These are phyloP conservation scores for Ophiothrix spiculata DNA, from an alignment of 35 echinoderm and acorn worm species.

Conservation along the genomic window DNA sequence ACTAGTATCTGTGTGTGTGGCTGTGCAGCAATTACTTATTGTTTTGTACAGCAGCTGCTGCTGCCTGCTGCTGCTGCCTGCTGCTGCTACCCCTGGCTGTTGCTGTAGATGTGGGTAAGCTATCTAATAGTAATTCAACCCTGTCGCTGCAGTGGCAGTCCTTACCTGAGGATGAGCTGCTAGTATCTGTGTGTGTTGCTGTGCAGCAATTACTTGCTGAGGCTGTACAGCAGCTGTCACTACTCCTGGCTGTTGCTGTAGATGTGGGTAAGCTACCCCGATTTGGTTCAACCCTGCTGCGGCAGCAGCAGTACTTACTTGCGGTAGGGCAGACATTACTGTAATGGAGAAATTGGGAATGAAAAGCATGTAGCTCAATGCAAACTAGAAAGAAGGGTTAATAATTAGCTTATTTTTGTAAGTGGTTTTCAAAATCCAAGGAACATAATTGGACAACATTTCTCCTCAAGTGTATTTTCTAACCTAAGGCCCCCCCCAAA, in stretches of 20 bases:
- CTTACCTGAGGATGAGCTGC: neutral
- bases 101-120: slow-evolving; percentile 17
- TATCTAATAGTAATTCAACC: neutral
- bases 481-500: too few relatives aligned
- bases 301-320: neutral
- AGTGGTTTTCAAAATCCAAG: too few relatives aligned
- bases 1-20: neutral
- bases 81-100: neutral
- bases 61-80: neutral
- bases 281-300: neutral
- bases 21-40: neutral
- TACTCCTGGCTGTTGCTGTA: neutral
- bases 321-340: slow-evolving; percentile 2
- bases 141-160: neutral
- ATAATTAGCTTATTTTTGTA: too few relatives aligned
- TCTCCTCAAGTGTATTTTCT: too few relatives aligned
- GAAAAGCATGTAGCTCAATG: neutral
- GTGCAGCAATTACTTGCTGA: neutral
- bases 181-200: neutral
- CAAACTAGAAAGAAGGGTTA: too few relatives aligned
- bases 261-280: slow-evolving; percentile 11
- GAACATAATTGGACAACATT: too few relatives aligned
- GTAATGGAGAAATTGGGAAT: neutral
- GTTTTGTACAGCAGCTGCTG: slow-evolving; percentile 5
- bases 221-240: neutral